Evolutionary conservation across 2,797 vertebrate species (phyloP).

Genomic region (Phoxinus dragarum): DNA sequence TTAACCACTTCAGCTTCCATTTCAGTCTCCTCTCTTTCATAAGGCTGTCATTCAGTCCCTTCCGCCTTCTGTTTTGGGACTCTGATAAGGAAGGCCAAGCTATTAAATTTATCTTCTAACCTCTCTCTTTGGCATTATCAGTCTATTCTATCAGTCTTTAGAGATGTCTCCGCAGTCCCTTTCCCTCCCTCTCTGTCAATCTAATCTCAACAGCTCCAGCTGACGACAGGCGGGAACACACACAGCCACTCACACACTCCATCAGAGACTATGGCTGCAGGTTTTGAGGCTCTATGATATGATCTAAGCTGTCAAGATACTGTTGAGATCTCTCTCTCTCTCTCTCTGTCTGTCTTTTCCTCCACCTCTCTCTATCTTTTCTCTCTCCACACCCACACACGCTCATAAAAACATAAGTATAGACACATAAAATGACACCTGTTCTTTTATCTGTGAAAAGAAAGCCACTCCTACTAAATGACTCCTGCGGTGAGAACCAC

Average conservation of each 20-base stretch:
- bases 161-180: slow-evolving; percentile 33
- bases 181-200: slow-evolving; percentile 38
- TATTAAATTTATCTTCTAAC: slow-evolving; percentile 41
- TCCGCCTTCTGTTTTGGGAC: slow-evolving; percentile 23
- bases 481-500: slow-evolving; percentile 9
- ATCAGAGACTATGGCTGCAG: slow-evolving; percentile 36
- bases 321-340: slow-evolving; percentile 27
- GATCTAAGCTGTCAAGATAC: slow-evolving; percentile 43
- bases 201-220: slow-evolving; percentile 36
- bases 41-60: slow-evolving; percentile 23
- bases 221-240: slow-evolving; percentile 37
- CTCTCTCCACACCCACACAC: background rate
- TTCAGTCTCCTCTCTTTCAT: background rate
- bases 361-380: background rate
- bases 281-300: slow-evolving; percentile 44
- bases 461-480: slow-evolving; percentile 63
- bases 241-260: slow-evolving; percentile 40
- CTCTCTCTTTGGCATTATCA: slow-evolving; percentile 43
- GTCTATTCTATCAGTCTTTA: slow-evolving; percentile 47
- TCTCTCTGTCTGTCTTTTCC: slow-evolving; percentile 7
- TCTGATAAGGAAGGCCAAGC: slow-evolving; percentile 29
- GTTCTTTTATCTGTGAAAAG: slow-evolving; percentile 56
- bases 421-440: slow-evolving; percentile 33
- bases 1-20: slow-evolving; percentile 10
- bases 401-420: slow-evolving; percentile 33